Conservation (phyloP, 1,140 invertebrate genomes). For the Cyclargus thomasi region DNA sequence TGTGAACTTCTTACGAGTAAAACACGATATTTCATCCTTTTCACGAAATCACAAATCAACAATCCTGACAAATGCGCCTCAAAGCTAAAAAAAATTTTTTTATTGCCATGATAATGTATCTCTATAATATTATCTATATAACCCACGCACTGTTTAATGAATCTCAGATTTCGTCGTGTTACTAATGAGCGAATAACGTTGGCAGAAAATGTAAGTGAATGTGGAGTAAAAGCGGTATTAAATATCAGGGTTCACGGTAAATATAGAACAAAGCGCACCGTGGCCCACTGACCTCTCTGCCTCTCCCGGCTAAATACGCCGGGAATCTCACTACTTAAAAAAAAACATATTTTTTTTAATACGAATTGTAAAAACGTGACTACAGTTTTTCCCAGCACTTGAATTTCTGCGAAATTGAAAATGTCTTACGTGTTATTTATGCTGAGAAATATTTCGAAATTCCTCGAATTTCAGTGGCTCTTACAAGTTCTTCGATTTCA, state of each 20-base stretch:
- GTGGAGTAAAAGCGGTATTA: not conserved
- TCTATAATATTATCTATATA: no score
- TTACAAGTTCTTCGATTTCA: not conserved
- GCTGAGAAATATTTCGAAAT: not conserved
- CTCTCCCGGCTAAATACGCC: not conserved
- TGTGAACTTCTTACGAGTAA: no score
- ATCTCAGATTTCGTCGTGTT: not conserved
- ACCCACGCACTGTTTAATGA: no score
- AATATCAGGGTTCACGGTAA: conserved; percentile 3
- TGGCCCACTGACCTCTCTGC: conserved; percentile 10
- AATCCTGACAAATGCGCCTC: no score
- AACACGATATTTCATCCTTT: no score
- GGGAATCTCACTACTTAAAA: conserved; percentile 6
- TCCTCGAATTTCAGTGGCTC: not conserved
- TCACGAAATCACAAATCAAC: no score
- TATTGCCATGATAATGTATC: no score
- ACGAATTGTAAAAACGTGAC: conserved; percentile 5
- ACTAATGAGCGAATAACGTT: not conserved
- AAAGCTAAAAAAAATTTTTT: no score
- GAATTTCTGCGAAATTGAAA: conserved; percentile 11
- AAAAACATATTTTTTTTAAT: conserved; percentile 11
- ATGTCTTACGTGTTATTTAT: conserved; percentile 13
- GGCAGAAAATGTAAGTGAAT: conserved; percentile 9
- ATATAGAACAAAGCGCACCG: conserved; percentile 5
- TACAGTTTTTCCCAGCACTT: not conserved